phyloP scores from a whole-genome alignment of 2,797 vertebrate species.

The Manis javanica region DNA sequence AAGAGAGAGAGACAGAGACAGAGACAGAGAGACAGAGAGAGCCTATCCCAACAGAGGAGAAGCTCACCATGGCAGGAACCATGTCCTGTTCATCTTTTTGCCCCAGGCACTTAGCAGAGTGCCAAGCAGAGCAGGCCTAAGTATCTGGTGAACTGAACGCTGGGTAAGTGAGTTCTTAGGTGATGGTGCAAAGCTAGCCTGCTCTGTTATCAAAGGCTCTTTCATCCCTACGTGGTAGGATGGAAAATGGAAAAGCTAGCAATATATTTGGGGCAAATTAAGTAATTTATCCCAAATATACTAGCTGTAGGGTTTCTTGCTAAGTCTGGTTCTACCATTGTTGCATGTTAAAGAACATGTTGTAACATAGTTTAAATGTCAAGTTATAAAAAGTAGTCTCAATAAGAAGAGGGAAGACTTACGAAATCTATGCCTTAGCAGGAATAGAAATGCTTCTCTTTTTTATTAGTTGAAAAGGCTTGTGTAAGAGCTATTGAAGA shows the following conservation, averaged over 20 bases:
- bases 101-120: not conserved
- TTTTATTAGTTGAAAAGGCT: slow-evolving; percentile 20
- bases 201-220: not conserved
- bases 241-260: not conserved
- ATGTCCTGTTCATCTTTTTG: not conserved
- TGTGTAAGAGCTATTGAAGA: not conserved
- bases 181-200: not conserved
- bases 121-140: not conserved
- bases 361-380: not conserved
- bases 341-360: slow-evolving; percentile 19
- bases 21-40: not conserved
- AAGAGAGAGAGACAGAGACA: not conserved
- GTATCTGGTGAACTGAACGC: slow-evolving; percentile 18
- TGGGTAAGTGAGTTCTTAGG: not conserved
- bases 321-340: not conserved
- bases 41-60: not conserved
- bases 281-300: slow-evolving; percentile 1
- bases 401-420: slow-evolving; percentile 2
- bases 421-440: not conserved
- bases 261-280: not conserved
- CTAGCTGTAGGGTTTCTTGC: not conserved
- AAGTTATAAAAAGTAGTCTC: not conserved
- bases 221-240: not conserved
- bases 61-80: not conserved
- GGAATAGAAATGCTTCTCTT: not conserved